Conservation (phyloP, 2,888 invertebrate species). For the Tipula helvola region DNA sequence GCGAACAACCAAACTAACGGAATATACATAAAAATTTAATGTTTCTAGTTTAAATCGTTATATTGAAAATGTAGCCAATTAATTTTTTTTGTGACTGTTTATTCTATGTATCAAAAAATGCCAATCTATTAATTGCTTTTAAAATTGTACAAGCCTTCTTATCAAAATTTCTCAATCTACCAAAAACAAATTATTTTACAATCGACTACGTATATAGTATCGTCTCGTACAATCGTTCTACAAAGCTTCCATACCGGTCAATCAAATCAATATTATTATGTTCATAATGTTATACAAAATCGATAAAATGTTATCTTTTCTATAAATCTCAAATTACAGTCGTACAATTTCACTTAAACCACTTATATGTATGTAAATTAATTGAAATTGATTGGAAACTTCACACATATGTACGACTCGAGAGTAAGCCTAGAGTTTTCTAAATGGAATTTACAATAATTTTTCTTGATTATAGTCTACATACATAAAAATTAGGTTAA, state of each 20-base stretch:
- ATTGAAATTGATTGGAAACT: background rate
- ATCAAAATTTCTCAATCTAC: background rate
- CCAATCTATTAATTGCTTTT: background rate
- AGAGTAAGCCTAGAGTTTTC: background rate
- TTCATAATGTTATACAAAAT: background rate
- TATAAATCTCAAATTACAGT: background rate
- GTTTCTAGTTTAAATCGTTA: background rate
- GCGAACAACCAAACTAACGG: background rate
- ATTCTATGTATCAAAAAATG: background rate
- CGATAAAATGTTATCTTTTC: background rate
- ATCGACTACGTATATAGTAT: background rate
- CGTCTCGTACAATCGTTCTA: background rate
- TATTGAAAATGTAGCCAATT: background rate
- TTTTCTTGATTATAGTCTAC: background rate
- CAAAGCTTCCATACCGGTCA: background rate
- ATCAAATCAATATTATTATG: background rate
- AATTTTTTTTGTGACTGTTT: background rate
- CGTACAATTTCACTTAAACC: background rate
- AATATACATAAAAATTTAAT: background rate
- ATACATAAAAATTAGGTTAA: background rate
- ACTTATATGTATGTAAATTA: background rate
- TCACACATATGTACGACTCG: background rate
- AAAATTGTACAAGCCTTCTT: background rate
- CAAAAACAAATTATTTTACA: background rate
- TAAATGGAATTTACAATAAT: background rate